Conservation (phyloP, 1,140 invertebrate genomes). For the Artemia franciscana region DNA sequence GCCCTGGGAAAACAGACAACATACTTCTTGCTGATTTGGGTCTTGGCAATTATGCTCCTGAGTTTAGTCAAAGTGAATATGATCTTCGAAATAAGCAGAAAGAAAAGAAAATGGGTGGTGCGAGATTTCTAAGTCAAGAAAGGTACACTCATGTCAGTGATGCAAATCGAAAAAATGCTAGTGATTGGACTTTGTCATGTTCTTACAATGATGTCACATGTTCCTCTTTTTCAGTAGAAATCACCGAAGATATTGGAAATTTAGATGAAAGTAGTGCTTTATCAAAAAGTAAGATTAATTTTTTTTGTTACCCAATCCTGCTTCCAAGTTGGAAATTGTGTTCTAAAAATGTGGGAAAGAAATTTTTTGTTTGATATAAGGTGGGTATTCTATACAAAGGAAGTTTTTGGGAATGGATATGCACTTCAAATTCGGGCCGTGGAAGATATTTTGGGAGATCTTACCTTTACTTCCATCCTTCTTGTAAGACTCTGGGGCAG, state of each 20-base stretch:
- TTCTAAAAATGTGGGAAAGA: too few relatives aligned
- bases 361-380: too few relatives aligned
- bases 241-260: not conserved
- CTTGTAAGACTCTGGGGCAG: too few relatives aligned
- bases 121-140: slow-evolving; percentile 5
- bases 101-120: not conserved
- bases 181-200: not conserved
- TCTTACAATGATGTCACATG: not conserved
- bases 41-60: slow-evolving; percentile 5
- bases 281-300: too few relatives aligned
- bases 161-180: not conserved
- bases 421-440: too few relatives aligned
- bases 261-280: too few relatives aligned
- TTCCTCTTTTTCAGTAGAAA: not conserved
- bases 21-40: slow-evolving; percentile 6
- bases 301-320: too few relatives aligned
- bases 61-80: slow-evolving; percentile 7
- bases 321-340: too few relatives aligned
- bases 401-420: too few relatives aligned
- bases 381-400: too few relatives aligned
- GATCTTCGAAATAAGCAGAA: slow-evolving; percentile 4
- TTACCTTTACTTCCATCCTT: too few relatives aligned
- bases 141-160: not conserved
- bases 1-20: slow-evolving; percentile 3
- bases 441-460: too few relatives aligned